phyloP scores from a whole-genome alignment of 37 sponge, comb jelly and placozoan species.

The Haliclona indistincta region DNA sequence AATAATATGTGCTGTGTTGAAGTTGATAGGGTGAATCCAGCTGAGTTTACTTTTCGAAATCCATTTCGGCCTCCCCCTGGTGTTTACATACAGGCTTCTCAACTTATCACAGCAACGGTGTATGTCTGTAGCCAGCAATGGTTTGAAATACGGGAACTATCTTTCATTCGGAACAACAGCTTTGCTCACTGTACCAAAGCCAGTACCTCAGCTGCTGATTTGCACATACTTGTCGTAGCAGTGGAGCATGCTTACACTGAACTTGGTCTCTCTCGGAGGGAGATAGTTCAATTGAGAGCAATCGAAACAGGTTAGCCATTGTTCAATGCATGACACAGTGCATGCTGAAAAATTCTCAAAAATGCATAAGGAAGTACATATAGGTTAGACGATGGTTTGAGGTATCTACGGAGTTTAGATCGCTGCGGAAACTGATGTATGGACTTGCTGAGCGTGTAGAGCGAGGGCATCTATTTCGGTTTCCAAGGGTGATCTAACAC shows the following conservation, averaged over 20 bases:
- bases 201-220: neutral
- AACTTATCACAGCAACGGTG: neutral
- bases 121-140: neutral
- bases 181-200: constrained; percentile 6
- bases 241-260: neutral
- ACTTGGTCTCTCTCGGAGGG: neutral
- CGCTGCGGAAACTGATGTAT: too few relatives aligned
- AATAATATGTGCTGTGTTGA: neutral
- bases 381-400: too few relatives aligned
- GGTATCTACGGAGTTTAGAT: too few relatives aligned
- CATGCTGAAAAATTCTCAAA: too few relatives aligned
- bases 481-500: too few relatives aligned
- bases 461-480: too few relatives aligned
- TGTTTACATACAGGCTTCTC: too few relatives aligned
- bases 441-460: too few relatives aligned
- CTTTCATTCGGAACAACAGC: neutral
- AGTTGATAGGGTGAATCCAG: neutral
- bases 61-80: neutral
- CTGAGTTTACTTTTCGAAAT: neutral
- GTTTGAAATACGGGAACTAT: neutral
- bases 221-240: neutral
- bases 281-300: too few relatives aligned
- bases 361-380: too few relatives aligned
- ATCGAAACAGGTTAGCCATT: too few relatives aligned
- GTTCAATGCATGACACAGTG: too few relatives aligned